A percentile compares a stretch with the other conserved stretches of the same genome.
Evolutionary conservation across 2,797 vertebrate species (phyloP).

Genomic region (Tragopan temminckii): DNA sequence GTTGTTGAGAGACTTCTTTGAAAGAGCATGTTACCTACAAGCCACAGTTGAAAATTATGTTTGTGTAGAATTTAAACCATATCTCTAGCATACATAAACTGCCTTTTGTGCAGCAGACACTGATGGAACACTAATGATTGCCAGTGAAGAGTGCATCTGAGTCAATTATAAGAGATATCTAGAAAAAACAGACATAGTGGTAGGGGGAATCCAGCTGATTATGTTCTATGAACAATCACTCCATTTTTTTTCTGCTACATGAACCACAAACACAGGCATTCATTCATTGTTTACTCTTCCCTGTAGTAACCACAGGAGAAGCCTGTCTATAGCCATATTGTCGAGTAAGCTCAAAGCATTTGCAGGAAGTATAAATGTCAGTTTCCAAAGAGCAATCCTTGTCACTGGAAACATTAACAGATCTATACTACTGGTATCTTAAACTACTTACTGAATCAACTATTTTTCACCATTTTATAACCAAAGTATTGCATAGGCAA

Average conservation of each 20-base stretch:
- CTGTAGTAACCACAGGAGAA: background rate
- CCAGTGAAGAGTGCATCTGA: background rate
- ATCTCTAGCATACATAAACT: background rate
- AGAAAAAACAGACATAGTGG: background rate
- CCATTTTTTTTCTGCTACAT: background rate
- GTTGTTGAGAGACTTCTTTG: background rate
- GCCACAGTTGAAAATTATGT: background rate
- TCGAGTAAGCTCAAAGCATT: background rate
- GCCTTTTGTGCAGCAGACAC: background rate
- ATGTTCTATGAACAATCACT: background rate
- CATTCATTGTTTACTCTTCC: background rate
- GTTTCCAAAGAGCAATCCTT: background rate
- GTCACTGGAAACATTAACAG: background rate
- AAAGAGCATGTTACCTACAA: background rate
- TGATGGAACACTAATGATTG: background rate
- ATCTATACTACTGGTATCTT: background rate
- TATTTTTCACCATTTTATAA: background rate
- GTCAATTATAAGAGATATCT: background rate
- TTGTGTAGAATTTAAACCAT: background rate
- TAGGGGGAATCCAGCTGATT: background rate
- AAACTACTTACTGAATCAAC: background rate
- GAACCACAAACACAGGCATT: background rate
- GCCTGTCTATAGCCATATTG: background rate
- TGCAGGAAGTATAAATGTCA: background rate
- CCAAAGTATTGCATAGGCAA: background rate